These are phyloP conservation scores for Hippocampus barbouri DNA, from an alignment of 2,113 vertebrate species.

Conservation along the genomic window DNA sequence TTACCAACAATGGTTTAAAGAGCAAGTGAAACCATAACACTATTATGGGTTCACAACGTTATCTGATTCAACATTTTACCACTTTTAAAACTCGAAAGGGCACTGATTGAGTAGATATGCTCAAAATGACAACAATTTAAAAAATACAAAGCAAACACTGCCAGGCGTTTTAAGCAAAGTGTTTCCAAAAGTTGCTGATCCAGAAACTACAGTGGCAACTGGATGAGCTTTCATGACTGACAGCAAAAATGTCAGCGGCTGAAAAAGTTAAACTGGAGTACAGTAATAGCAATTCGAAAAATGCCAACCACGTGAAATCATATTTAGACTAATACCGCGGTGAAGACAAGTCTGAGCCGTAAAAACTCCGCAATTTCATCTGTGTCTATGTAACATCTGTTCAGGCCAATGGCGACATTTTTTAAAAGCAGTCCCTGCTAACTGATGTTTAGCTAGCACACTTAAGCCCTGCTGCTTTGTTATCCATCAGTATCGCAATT, in stretches of 20 bases:
- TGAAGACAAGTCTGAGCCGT: background rate
- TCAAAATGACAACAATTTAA: background rate
- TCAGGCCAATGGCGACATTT: background rate
- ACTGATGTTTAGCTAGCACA: conserved; percentile 8
- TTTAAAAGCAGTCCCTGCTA: background rate
- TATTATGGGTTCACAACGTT: background rate
- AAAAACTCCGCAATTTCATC: background rate
- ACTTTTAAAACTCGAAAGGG: background rate
- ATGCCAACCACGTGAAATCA: background rate
- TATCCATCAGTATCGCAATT: background rate
- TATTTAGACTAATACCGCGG: background rate
- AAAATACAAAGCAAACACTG: background rate
- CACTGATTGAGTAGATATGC: background rate
- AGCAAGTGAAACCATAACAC: background rate
- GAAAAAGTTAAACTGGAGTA: background rate
- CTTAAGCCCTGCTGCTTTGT: conserved; percentile 32
- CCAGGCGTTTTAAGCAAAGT: background rate
- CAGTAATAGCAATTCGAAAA: background rate
- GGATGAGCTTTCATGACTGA: background rate
- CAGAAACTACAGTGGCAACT: background rate
- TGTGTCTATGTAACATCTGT: background rate
- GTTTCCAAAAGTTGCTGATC: background rate
- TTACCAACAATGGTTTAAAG: background rate
- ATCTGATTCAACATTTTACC: background rate
- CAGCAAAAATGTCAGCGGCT: background rate